Percentiles rank a stretch among this genome's conserved stretches.
Conservation (phyloP, 2,888 invertebrate species). For the Tipula helvola region DNA sequence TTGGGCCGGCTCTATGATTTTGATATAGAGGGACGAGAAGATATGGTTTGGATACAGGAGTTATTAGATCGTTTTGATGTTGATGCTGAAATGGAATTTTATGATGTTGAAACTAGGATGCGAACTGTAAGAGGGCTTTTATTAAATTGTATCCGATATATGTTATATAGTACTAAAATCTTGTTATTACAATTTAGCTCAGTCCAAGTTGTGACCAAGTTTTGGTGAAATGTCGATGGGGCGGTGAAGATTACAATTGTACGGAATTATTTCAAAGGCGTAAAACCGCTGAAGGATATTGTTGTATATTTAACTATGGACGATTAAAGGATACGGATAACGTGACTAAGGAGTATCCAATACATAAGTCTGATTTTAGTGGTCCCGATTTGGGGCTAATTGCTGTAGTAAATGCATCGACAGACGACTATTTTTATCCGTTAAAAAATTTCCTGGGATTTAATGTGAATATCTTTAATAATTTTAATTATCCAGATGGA, state of each 20-base stretch:
- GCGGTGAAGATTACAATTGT: constrained; percentile 31
- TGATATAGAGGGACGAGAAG: constrained; percentile 16
- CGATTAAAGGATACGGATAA: constrained; percentile 4
- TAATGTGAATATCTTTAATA: constrained; percentile 37
- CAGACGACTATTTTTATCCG: constrained; percentile 43
- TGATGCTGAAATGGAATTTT: constrained; percentile 21
- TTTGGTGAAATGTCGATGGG: constrained; percentile 40
- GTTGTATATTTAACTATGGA: constrained; percentile 42
- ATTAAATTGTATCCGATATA: no score
- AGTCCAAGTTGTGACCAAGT: constrained; percentile 39
- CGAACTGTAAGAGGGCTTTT: background rate
- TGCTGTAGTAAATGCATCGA: constrained; percentile 37
- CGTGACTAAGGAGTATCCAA: background rate
- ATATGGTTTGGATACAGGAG: constrained; percentile 21
- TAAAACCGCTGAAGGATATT: constrained; percentile 43
- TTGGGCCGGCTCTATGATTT: constrained; percentile 20
- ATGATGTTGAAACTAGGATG: constrained; percentile 23
- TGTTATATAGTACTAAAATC: no score
- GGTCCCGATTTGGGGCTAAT: constrained; percentile 37
- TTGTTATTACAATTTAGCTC: constrained; percentile 10
- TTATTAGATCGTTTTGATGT: constrained; percentile 21
- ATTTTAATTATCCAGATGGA: constrained; percentile 37
- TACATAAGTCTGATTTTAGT: constrained; percentile 12
- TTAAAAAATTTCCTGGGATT: constrained; percentile 37
- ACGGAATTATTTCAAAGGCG: constrained; percentile 34